Evolutionary conservation across 2,888 invertebrate genomes (phyloP), one percentile per base, ranked within the genome.

Genomic region (Rhodophaea formosa): DNA sequence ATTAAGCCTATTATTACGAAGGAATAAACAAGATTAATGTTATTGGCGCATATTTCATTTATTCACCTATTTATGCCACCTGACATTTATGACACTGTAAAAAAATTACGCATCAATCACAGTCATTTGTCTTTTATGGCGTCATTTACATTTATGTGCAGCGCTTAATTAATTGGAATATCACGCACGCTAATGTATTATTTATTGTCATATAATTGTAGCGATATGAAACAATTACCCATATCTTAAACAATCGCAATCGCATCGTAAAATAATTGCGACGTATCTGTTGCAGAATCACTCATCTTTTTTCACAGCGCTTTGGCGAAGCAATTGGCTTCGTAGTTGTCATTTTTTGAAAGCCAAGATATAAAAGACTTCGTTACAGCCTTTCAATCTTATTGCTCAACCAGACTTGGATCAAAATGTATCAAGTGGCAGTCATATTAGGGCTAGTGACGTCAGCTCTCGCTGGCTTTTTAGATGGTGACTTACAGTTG

Each of bases 401-500:
- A 90, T 86, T 90, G 79, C 83, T 77, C 75, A 70, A 77, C 67
- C 69, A 71, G 69, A 65, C 56, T 70, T 64, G 74, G 71, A 66
- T 64, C 70, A 86, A 84, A 84, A 91, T 91, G 90, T 86, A 77
- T 77, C 84, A 84, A 66, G 63, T 67, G 63, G 63, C 75, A 54
- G 47, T 76, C 12, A 57, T 82, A 32, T 59, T 82, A 16, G 63
- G 76, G 63, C 61, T 89, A 43, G 63, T 69, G 8, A 63, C 79
- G 12, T 17, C 70, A 2, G 66, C 69, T 0, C 58, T 79, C 3
- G 82, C 79, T 16, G 84, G 86, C 0, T 71, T 86, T 23, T 67
- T 91, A 6, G 88, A 90, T 16, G 92, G 92, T 63, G 93, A 93
- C 71, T 69, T 93, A 59, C 92, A 92, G 61, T 76, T 95, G 29